Conservation (phyloP, 2,113 vertebrate genomes). For the Cervus canadensis region DNA sequence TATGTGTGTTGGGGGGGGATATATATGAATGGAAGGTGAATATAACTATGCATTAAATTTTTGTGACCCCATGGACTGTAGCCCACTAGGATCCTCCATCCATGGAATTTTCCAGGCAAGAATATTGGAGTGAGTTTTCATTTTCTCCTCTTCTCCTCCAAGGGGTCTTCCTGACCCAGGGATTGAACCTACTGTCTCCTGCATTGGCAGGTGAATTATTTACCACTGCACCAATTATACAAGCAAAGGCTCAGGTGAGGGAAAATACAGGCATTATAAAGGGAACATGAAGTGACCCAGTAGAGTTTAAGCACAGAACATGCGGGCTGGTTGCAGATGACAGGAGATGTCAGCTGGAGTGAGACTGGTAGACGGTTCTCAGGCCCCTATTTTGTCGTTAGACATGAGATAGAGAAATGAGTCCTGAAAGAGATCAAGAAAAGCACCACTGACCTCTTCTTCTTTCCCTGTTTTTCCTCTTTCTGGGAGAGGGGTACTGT, state of each 20-base stretch:
- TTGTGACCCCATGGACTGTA: too few relatives aligned
- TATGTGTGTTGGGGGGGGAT: background rate
- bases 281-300: background rate
- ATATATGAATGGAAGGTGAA: background rate
- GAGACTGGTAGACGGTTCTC: background rate
- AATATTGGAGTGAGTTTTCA: too few relatives aligned
- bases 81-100: too few relatives aligned
- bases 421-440: background rate
- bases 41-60: background rate
- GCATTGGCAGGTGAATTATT: background rate
- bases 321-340: accelerated
- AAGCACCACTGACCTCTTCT: background rate
- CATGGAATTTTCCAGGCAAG: too few relatives aligned
- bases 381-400: background rate
- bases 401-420: background rate
- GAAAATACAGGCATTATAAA: background rate
- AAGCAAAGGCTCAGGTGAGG: background rate
- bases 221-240: background rate
- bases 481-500: too few relatives aligned
- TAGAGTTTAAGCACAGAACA: background rate
- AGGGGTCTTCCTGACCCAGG: background rate
- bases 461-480: background rate
- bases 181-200: background rate
- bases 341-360: background rate
- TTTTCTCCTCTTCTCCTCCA: background rate